These are phyloP conservation scores for Lottia scabra DNA, from an alignment of 2,888 invertebrate genomes.

Conservation along the genomic window DNA sequence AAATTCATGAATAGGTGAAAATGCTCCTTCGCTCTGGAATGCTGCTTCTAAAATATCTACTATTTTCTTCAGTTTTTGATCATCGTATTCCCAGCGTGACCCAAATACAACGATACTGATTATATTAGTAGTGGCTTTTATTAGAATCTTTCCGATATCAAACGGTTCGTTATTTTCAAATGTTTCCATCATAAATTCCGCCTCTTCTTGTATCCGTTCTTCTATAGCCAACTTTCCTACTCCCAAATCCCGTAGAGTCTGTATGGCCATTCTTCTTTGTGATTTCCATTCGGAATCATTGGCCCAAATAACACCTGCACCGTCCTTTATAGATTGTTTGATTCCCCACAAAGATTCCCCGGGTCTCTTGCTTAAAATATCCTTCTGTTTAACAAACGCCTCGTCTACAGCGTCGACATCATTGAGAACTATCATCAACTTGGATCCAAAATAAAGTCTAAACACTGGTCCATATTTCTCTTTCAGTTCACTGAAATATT, in stretches of 20 bases:
- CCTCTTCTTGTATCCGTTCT: constrained; percentile 45
- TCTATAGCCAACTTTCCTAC: constrained; percentile 51
- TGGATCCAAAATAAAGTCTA: not conserved
- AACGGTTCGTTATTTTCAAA: constrained; percentile 32
- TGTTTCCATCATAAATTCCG: constrained; percentile 33
- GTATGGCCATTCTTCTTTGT: constrained; percentile 42
- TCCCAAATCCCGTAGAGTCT: constrained; percentile 50
- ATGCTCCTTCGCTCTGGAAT: constrained; percentile 42
- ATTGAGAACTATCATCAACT: not conserved
- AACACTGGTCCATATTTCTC: not conserved
- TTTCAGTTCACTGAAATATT: not conserved
- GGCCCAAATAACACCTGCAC: constrained; percentile 45
- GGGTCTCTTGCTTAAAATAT: not conserved
- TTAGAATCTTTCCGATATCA: constrained; percentile 36
- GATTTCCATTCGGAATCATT: constrained; percentile 46
- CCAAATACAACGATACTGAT: constrained; percentile 56
- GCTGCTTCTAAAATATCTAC: constrained; percentile 41
- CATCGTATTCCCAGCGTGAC: constrained; percentile 47
- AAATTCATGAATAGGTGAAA: constrained; percentile 50
- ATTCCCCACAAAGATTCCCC: not conserved
- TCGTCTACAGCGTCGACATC: not conserved
- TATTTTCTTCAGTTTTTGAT: constrained; percentile 41
- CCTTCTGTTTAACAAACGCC: constrained; percentile 1
- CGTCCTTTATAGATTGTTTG: not conserved
- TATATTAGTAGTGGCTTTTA: constrained; percentile 50